Evolutionary conservation across 1,140 invertebrate genomes (phyloP).

Genomic region (Calliopsis andreniformis): DNA sequence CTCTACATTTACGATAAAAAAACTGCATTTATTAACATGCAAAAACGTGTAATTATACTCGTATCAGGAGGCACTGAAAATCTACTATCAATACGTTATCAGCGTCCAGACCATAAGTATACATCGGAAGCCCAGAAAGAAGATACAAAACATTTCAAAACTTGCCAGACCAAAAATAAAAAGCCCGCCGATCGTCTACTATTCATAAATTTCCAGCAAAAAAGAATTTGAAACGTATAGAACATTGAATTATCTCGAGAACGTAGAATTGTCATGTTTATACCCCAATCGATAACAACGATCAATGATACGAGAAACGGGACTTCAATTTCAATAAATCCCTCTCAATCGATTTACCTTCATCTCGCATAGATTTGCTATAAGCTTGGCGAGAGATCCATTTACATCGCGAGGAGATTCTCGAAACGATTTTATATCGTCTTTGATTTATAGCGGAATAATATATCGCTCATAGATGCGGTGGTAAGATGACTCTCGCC

Average conservation of each 20-base stretch:
- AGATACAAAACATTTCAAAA: too few species aligned
- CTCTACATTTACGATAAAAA: too few species aligned
- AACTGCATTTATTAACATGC: too few species aligned
- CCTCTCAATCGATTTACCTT: slow-evolving; percentile 26
- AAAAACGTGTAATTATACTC: too few species aligned
- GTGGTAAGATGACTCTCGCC: slow-evolving; percentile 18
- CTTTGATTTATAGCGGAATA: background rate
- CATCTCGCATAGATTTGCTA: slow-evolving; percentile 11
- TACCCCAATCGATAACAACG: background rate
- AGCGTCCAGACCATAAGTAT: too few species aligned
- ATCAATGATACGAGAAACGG: background rate
- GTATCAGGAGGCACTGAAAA: too few species aligned
- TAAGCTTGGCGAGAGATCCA: background rate
- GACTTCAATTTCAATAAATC: background rate
- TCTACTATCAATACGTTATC: too few species aligned
- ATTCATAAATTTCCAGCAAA: background rate
- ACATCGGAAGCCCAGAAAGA: too few species aligned
- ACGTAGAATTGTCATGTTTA: background rate
- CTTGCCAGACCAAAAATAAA: too few species aligned
- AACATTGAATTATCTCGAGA: background rate
- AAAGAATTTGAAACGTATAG: background rate
- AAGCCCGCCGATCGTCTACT: background rate
- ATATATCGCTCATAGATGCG: background rate
- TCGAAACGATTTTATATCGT: background rate
- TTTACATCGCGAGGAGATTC: slow-evolving; percentile 19